These are phyloP conservation scores for Euborellia annulipes DNA, from an alignment of 1,140 invertebrate genomes.

Conservation along the genomic window DNA sequence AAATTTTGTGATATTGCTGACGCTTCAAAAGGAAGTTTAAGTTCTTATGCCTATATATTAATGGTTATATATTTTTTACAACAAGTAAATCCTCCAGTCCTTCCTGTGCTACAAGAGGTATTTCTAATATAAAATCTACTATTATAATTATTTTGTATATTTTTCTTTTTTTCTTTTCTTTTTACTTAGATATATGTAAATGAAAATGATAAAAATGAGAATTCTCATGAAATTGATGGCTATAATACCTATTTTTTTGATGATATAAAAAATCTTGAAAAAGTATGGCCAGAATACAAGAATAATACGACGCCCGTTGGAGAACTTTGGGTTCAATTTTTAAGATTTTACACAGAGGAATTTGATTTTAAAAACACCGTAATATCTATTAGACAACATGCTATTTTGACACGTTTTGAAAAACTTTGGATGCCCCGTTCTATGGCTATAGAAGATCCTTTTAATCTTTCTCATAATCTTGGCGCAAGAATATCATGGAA, in stretches of 20 bases:
- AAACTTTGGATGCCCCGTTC: slow-evolving; percentile 39
- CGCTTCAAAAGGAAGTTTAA: slow-evolving; percentile 42
- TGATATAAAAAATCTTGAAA: slow-evolving; percentile 9
- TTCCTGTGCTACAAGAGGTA: slow-evolving; percentile 45
- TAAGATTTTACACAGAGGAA: slow-evolving; percentile 36
- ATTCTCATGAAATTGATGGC: slow-evolving; percentile 4
- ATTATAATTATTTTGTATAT: not conserved
- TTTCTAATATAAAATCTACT: not conserved
- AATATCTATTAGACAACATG: slow-evolving; percentile 34
- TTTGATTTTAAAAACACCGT: slow-evolving; percentile 38
- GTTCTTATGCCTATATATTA: slow-evolving; percentile 45
- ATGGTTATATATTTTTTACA: slow-evolving; percentile 45
- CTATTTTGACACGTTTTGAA: slow-evolving; percentile 32
- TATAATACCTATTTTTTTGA: slow-evolving; percentile 11
- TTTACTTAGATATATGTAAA: not conserved
- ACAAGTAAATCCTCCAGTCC: slow-evolving; percentile 36
- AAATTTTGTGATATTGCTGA: slow-evolving; percentile 46
- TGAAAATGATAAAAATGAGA: not conserved
- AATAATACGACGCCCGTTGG: slow-evolving; percentile 25
- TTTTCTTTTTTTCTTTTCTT: slow-evolving; percentile 5
- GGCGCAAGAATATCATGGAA: slow-evolving; percentile 37
- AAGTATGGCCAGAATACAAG: slow-evolving; percentile 22
- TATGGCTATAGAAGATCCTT: slow-evolving; percentile 47
- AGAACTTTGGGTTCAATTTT: slow-evolving; percentile 29
- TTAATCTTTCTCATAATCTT: slow-evolving; percentile 41